These are phyloP conservation scores for Schizopygopsis malacanthus DNA, from an alignment of 2,797 vertebrate species.

Conservation along the genomic window DNA sequence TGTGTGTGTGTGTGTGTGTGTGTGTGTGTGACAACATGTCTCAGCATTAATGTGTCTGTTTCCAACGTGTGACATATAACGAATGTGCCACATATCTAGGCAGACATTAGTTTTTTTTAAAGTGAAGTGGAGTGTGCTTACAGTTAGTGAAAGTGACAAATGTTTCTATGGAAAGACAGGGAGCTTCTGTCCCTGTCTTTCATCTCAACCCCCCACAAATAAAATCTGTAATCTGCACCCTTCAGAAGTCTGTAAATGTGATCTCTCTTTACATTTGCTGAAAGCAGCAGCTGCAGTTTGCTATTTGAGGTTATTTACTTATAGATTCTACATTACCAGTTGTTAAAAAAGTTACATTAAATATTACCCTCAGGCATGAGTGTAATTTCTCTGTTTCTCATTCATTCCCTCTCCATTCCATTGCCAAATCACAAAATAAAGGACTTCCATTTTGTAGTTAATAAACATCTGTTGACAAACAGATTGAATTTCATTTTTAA, in stretches of 20 bases:
- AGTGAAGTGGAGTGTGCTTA: not conserved
- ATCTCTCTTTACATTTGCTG: constrained; percentile 3
- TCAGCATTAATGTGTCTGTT: not conserved
- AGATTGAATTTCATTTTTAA: not conserved
- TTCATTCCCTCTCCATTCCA: not conserved
- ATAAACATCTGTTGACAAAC: not conserved
- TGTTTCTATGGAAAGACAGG: not conserved
- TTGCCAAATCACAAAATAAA: constrained; percentile 1
- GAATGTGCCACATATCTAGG: not conserved
- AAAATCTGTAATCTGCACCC: not conserved
- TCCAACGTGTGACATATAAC: not conserved
- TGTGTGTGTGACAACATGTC: constrained; percentile 3
- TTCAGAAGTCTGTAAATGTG: constrained; percentile 6
- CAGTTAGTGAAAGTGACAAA: not conserved
- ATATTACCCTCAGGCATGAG: not conserved
- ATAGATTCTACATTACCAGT: no score
- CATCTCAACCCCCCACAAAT: not conserved
- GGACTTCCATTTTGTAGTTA: not conserved
- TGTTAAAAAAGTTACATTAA: not conserved
- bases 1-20: no score
- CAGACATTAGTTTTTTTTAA: not conserved
- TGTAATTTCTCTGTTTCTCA: not conserved
- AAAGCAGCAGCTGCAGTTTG: not conserved
- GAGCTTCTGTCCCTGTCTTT: not conserved
- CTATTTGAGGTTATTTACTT: not conserved